phyloP scores from a whole-genome alignment of 2,888 invertebrate species.

The Malthinus flaveolus region DNA sequence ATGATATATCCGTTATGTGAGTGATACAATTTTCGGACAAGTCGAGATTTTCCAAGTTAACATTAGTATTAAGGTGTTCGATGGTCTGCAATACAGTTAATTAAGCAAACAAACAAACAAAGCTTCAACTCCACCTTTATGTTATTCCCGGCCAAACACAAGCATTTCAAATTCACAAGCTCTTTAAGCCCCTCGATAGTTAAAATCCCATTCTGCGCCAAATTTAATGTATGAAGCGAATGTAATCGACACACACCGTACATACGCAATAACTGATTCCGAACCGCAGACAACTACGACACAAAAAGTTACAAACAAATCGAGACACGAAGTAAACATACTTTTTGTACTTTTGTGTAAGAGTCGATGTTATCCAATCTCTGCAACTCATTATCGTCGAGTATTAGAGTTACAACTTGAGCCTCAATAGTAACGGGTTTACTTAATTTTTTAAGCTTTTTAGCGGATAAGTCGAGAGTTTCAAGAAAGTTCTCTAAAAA shows the following conservation, averaged over 20 bases:
- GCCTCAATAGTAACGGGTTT: conserved; percentile 72
- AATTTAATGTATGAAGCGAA: conserved; percentile 77
- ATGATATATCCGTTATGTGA: conserved; percentile 82
- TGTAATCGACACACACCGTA: conserved; percentile 81
- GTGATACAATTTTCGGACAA: conserved; percentile 88
- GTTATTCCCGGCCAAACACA: conserved; percentile 86
- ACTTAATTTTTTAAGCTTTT: conserved; percentile 79
- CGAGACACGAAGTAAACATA: conserved; percentile 48
- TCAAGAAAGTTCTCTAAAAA: conserved; percentile 44
- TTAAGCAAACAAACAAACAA: conserved; percentile 1
- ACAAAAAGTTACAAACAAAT: conserved; percentile 42
- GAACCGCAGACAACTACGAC: conserved; percentile 76
- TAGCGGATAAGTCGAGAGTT: conserved; percentile 75
- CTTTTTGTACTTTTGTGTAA: conserved; percentile 76
- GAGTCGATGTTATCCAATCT: conserved; percentile 86
- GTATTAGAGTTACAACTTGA: conserved; percentile 70
- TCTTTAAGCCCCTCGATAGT: conserved; percentile 90
- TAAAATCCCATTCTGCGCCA: conserved; percentile 86
- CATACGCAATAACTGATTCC: conserved; percentile 87
- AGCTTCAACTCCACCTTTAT: conserved; percentile 66
- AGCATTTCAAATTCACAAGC: conserved; percentile 74
- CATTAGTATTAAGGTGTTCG: conserved; percentile 83
- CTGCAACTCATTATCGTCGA: conserved; percentile 86
- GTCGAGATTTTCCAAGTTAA: conserved; percentile 81
- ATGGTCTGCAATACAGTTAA: conserved; percentile 63